phyloP scores from a whole-genome alignment of 2,888 invertebrate genomes.

The Drosophila paramelanica region DNA sequence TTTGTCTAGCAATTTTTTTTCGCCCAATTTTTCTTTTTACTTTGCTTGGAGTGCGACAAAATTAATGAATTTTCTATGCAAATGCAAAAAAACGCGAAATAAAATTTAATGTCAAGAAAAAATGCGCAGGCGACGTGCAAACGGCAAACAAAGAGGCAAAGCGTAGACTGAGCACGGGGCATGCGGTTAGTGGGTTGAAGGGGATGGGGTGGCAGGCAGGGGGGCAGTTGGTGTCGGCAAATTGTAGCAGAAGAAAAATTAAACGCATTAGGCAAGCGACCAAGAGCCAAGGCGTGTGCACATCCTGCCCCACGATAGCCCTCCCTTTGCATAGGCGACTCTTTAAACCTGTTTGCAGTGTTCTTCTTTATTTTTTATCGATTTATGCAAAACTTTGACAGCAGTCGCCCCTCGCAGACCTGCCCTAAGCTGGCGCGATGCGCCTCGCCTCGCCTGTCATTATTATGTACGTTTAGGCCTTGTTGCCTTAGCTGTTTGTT shows the following conservation, averaged over 20 bases:
- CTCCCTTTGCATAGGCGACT: constrained; percentile 2
- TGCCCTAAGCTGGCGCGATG: constrained; percentile 17
- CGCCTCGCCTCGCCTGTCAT: constrained; percentile 54
- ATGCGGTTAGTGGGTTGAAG: background rate
- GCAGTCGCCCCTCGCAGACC: constrained; percentile 9
- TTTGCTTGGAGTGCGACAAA: constrained; percentile 50
- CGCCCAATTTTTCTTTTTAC: constrained; percentile 17
- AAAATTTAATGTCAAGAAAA: constrained; percentile 76
- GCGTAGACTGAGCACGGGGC: background rate
- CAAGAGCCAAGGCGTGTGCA: constrained; percentile 43
- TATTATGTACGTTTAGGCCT: constrained; percentile 70
- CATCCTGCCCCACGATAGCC: constrained; percentile 4
- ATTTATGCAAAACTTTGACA: constrained; percentile 72
- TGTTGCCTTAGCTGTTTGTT: constrained; percentile 58
- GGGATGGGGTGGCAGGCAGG: constrained; percentile 11
- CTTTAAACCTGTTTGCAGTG: constrained; percentile 61
- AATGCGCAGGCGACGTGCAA: constrained; percentile 74
- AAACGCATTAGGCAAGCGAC: constrained; percentile 72
- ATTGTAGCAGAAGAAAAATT: constrained; percentile 79
- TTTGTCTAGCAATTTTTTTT: constrained; percentile 67
- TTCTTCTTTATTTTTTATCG: constrained; percentile 48
- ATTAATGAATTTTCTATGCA: constrained; percentile 81
- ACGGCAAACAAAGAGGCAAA: background rate
- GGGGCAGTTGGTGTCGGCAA: constrained; percentile 47
- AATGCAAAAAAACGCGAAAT: constrained; percentile 75